These are phyloP conservation scores for Motacilla alba DNA, from an alignment of 2,113 vertebrate genomes.

Conservation along the genomic window DNA sequence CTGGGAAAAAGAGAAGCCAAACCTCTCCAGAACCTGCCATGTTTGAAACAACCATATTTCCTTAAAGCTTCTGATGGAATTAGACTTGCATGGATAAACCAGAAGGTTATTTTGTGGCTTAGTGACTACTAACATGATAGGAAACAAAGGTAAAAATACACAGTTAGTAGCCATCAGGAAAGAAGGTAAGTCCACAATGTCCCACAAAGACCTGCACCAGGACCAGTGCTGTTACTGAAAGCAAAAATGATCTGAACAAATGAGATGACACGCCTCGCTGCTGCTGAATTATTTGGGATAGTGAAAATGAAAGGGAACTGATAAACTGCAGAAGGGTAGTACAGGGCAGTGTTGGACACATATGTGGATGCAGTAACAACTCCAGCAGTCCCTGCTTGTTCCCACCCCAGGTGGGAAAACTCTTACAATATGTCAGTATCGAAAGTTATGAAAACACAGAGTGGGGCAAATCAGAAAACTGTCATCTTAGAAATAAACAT, in stretches of 20 bases:
- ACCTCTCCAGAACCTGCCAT: not conserved
- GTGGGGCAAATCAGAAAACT: not conserved
- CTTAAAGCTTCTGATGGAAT: not conserved
- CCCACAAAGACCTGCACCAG: not conserved
- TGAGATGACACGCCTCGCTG: not conserved
- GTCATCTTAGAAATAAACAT: not conserved
- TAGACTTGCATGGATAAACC: not conserved
- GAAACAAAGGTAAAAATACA: not conserved
- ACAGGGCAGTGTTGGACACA: not conserved
- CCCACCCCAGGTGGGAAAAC: not conserved
- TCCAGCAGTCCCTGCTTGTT: not conserved
- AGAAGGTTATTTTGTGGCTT: not conserved
- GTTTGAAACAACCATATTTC: not conserved
- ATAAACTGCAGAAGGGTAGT: not conserved
- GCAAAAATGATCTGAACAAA: not conserved
- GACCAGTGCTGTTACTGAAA: not conserved
- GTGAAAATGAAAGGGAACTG: not conserved
- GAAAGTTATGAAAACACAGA: rapidly evolving
- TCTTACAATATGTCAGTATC: not conserved
- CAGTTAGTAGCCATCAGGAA: not conserved
- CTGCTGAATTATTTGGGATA: not conserved
- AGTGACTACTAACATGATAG: not conserved
- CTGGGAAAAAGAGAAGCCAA: not conserved
- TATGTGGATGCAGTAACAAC: not conserved
- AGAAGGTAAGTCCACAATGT: not conserved